Percentiles rank a stretch among this genome's conserved stretches.
phyloP scores from a whole-genome alignment of 2,888 invertebrate genomes.

The Leptinotarsa juncta region DNA sequence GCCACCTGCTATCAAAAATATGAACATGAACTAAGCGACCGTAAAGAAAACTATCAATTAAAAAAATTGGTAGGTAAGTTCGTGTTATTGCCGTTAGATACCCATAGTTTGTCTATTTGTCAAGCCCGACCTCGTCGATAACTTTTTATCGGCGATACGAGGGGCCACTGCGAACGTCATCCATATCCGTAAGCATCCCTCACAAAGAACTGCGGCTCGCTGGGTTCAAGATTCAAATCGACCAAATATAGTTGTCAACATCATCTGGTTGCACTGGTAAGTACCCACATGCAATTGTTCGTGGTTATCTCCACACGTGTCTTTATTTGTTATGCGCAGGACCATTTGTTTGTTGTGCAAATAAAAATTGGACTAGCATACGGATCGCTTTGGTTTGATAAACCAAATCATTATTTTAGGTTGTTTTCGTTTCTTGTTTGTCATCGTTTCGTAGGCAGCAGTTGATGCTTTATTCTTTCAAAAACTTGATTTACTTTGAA shows the following conservation, averaged over 20 bases:
- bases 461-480: neutral
- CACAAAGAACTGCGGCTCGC: constrained; percentile 27
- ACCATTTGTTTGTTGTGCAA: constrained; percentile 56
- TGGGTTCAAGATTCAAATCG: constrained; percentile 59
- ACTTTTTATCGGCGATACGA: constrained; percentile 41
- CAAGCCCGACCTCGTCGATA: constrained; percentile 40
- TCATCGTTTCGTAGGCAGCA: neutral
- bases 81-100: constrained; percentile 14
- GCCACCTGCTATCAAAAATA: too few species aligned
- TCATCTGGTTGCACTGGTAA: constrained; percentile 57
- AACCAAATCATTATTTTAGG: constrained; percentile 29
- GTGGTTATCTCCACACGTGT: constrained; percentile 56
- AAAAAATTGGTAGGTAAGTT: neutral
- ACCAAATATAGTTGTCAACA: constrained; percentile 62
- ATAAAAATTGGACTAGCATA: constrained; percentile 29
- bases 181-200: constrained; percentile 7
- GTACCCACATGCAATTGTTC: constrained; percentile 59
- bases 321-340: constrained; percentile 57
- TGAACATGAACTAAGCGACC: too few species aligned
- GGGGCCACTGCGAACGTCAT: constrained; percentile 41
- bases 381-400: constrained; percentile 24
- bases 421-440: constrained; percentile 19
- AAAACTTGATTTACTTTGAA: neutral
- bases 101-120: constrained; percentile 15
- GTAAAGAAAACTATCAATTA: too few species aligned